Evolutionary conservation across 1,140 invertebrate species (phyloP), one percentile per base, ranked within the genome.

Genomic region (Oppia nitens): DNA sequence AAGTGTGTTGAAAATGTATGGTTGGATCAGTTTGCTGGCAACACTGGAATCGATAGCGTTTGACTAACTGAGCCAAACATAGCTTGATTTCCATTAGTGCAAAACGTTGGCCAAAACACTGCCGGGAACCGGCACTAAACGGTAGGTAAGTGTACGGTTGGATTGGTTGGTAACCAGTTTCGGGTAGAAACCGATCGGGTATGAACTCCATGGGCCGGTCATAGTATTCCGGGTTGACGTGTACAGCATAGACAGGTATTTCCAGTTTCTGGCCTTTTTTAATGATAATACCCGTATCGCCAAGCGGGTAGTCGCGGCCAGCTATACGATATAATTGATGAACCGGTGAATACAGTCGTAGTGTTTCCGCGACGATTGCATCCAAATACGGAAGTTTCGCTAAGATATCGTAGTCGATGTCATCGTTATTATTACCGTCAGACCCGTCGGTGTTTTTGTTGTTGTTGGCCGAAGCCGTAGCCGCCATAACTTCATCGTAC

Each of bases 121-220:
- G 72, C 26, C 76, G 62, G 2, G 76, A 76, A 12, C 78, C 77
- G n/a, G n/a, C n/a, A n/a, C n/a, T n/a, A n/a, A n/a, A n/a, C n/a
- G n/a, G n/a, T n/a, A n/a, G n/a, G n/a, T 68, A 78, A 0, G 68
- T 62, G 32, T 69, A 68, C 3, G 69, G 68, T 21, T 72, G 47
- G 17, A 65, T 51, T 11, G 61, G 21, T 17, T 57, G 55, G 28
- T 20, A 20, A 55, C 59, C 59, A 54, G 66, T 57, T 81, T 77
- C 0, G 81, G 81, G 65, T 78, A 72, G 64, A 82, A 83, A 61
- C 68, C 70, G 2, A 77, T n/a, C n/a, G n/a, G n/a, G n/a, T n/a
- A n/a, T n/a, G n/a, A n/a, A n/a, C n/a, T n/a, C n/a, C n/a, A n/a
- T 66, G 23, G 81, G 80, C 51, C 82, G 66, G 0, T 75, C 72